These are phyloP conservation scores for Neoitamus cyanurus DNA, from an alignment of 2,888 invertebrate species.

Conservation along the genomic window DNA sequence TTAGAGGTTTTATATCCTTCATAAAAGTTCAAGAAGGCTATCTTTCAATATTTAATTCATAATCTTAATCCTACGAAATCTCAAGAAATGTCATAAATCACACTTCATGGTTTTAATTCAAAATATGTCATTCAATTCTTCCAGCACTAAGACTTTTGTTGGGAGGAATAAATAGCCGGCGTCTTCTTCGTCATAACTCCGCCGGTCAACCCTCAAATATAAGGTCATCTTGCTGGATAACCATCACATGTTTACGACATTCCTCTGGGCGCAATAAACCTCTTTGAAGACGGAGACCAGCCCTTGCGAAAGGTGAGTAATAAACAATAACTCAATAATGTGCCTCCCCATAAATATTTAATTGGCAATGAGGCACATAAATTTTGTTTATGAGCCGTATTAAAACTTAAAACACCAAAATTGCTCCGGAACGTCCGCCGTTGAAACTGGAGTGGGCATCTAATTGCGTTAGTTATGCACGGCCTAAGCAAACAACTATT, in stretches of 20 bases:
- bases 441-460: neutral
- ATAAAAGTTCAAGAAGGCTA: neutral
- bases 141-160: neutral
- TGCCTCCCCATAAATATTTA: neutral
- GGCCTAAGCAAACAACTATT: neutral
- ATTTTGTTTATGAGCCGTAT: neutral
- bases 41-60: neutral
- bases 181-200: neutral
- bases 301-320: neutral
- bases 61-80: neutral
- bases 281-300: neutral
- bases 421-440: neutral
- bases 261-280: neutral
- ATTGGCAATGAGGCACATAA: neutral
- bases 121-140: neutral
- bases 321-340: neutral
- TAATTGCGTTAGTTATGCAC: neutral
- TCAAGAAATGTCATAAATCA: neutral
- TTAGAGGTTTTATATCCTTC: neutral
- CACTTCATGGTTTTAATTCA: neutral
- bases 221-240: neutral
- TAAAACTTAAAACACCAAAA: neutral
- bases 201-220: neutral
- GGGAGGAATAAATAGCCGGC: neutral
- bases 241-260: neutral